phyloP scores from a whole-genome alignment of 2,888 invertebrate genomes.

The Syrphus vitripennis region DNA sequence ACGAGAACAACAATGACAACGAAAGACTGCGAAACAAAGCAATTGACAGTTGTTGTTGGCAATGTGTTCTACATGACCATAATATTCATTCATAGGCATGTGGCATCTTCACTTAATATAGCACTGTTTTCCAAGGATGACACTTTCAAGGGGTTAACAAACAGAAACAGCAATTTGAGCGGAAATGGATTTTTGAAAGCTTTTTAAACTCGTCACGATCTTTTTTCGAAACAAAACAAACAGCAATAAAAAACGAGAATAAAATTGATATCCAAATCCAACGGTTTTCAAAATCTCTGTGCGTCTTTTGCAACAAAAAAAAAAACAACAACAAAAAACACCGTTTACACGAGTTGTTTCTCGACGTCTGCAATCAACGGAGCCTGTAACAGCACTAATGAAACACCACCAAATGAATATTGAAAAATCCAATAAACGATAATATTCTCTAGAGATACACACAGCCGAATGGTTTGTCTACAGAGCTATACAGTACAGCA shows the following conservation, averaged over 20 bases:
- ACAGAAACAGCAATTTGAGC: slow-evolving; percentile 46
- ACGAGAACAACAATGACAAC: slow-evolving; percentile 1
- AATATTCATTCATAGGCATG: slow-evolving; percentile 4
- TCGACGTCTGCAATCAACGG: slow-evolving; percentile 79
- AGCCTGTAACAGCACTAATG: slow-evolving; percentile 81
- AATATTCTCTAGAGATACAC: slow-evolving; percentile 68
- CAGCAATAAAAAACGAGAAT: not conserved
- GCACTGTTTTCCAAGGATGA: slow-evolving; percentile 14
- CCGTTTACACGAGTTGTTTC: slow-evolving; percentile 46
- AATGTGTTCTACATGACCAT: slow-evolving; percentile 47
- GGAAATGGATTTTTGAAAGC: slow-evolving; percentile 54
- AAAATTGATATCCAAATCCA: not conserved
- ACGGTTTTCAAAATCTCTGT: slow-evolving; percentile 45
- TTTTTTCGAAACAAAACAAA: slow-evolving; percentile 4
- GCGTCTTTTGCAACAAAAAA: not conserved
- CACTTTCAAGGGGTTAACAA: slow-evolving; percentile 29
- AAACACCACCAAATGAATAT: slow-evolving; percentile 72
- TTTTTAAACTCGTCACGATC: not conserved
- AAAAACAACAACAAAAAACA: not conserved
- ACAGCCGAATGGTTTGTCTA: slow-evolving; percentile 42
- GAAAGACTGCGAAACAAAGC: slow-evolving; percentile 10
- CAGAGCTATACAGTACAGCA: slow-evolving; percentile 21
- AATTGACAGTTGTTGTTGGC: slow-evolving; percentile 10
- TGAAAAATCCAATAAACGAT: slow-evolving; percentile 71
- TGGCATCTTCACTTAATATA: slow-evolving; percentile 15